A percentile compares a stretch with the other conserved stretches of the same genome.
Evolutionary conservation across 2,888 invertebrate species (phyloP).

Genomic region (Homarus gammarus): DNA sequence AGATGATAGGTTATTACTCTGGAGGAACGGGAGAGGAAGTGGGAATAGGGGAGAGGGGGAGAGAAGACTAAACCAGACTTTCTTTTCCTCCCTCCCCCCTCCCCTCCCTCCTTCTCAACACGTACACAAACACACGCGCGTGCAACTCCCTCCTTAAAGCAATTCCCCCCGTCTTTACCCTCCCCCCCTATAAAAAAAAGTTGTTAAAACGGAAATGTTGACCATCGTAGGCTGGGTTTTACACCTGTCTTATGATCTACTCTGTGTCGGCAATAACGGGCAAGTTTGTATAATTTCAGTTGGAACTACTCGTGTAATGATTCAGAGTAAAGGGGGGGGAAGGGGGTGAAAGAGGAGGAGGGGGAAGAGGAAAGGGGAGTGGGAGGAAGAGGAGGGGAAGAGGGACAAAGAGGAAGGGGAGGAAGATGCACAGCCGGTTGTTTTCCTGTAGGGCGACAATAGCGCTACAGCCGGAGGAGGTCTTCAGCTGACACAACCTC

Average conservation of each 20-base stretch:
- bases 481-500: not conserved
- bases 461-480: not conserved
- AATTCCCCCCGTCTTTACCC: not conserved
- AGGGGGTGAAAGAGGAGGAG: not conserved
- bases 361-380: not conserved
- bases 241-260: not conserved
- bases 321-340: too few species aligned
- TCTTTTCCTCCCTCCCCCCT: too few species aligned
- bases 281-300: not conserved
- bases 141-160: not conserved
- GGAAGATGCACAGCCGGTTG: not conserved
- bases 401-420: not conserved
- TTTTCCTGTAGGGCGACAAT: not conserved
- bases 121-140: not conserved
- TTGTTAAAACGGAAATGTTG: not conserved
- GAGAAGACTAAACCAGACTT: too few species aligned
- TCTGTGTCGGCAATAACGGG: not conserved
- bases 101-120: too few species aligned
- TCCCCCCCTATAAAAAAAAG: not conserved
- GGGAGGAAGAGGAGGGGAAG: not conserved
- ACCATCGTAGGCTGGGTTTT: not conserved
- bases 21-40: too few species aligned
- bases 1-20: too few species aligned
- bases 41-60: too few species aligned
- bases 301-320: not conserved